Base-by-base conservation (phyloP, 2,888 invertebrate species). In the Leptopilina syphax region DNA sequence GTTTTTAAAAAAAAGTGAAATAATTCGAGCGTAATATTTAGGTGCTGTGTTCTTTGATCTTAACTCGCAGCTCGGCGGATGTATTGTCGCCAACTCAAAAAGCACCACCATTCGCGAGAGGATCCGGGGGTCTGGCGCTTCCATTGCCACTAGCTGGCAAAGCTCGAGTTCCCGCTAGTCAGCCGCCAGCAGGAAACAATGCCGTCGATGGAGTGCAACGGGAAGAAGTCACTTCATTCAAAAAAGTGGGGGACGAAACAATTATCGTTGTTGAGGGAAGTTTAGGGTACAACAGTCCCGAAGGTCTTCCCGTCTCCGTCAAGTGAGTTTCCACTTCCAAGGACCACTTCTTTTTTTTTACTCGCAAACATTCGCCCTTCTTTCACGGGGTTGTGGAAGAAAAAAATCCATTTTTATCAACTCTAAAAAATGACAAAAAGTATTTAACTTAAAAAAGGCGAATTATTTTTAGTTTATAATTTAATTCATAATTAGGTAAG, bases 231-330 rank as follows among this genome's bases (percentile, higher is more conserved):
- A 88, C 86, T 10, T 87, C 86, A 34, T 83, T 86, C 47, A 92
- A 91, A 81, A 85, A 87, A 41, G 89, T 91, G 8, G 88, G 90
- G 70, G 89, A 90, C 3, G 82, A 89, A 77, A 84, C 88, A 3
- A 88, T 92, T 4, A 84, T 89, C 8, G 87, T 87, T 1, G 91
- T 92, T 13, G 79, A 88, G 34, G 92, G 92, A 13, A 88, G 82
- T 76, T 90, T 89, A 24, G 88, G 86, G 9, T 92, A 91, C 79
- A 85, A 88, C 12, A 92, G 92, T 79, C 92, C 92, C 0, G 92
- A 92, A 76, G 91, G 92, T 67, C 86, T 91, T n/a, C 90, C 91
- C 0, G 86, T 92, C 13, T 87, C 87, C 5, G 88, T 92, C 18
- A 89, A 89, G 92, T 92, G 77, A 88, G 89, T 85, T 54, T 63